Percentiles rank a stretch among this genome's conserved stretches.
Conservation (phyloP, 2,888 invertebrate species). For the Bembecia ichneumoniformis region DNA sequence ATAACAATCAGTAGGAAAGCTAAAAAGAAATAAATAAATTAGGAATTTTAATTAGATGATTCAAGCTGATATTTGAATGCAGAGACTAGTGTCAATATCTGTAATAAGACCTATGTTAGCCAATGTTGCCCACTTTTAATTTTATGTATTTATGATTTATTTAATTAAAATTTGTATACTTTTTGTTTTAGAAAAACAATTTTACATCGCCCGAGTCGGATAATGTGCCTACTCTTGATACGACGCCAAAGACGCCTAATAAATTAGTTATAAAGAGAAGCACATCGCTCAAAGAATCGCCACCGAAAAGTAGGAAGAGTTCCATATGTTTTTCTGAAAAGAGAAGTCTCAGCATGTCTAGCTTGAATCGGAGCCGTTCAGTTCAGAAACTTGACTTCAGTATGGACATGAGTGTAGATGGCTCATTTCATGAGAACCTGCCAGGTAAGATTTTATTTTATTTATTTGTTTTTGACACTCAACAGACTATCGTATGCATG, state of each 20-base stretch:
- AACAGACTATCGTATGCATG: no score
- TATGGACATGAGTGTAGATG: slow-evolving; percentile 69
- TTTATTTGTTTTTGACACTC: background rate
- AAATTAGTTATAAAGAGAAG: slow-evolving; percentile 43
- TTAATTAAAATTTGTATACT: background rate
- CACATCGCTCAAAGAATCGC: slow-evolving; percentile 53
- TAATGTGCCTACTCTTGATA: slow-evolving; percentile 36
- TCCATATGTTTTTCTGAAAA: slow-evolving; percentile 44
- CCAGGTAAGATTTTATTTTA: slow-evolving; percentile 31
- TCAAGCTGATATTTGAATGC: no score
- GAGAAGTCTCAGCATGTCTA: slow-evolving; percentile 55
- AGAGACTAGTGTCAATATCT: no score
- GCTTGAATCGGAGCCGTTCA: slow-evolving; percentile 50
- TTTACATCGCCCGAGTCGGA: slow-evolving; percentile 58
- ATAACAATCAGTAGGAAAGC: no score
- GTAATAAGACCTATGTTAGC: no score
- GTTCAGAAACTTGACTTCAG: slow-evolving; percentile 68
- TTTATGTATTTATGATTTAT: background rate
- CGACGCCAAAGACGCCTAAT: slow-evolving; percentile 28
- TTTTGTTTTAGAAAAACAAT: slow-evolving; percentile 47
- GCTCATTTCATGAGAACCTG: slow-evolving; percentile 47
- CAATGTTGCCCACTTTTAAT: no score
- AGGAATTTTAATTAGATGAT: no score
- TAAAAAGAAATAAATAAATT: no score
- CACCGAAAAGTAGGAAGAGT: slow-evolving; percentile 35